Evolutionary conservation across 2,888 invertebrate species (phyloP).

Genomic region (Dastarcus helophoroides): DNA sequence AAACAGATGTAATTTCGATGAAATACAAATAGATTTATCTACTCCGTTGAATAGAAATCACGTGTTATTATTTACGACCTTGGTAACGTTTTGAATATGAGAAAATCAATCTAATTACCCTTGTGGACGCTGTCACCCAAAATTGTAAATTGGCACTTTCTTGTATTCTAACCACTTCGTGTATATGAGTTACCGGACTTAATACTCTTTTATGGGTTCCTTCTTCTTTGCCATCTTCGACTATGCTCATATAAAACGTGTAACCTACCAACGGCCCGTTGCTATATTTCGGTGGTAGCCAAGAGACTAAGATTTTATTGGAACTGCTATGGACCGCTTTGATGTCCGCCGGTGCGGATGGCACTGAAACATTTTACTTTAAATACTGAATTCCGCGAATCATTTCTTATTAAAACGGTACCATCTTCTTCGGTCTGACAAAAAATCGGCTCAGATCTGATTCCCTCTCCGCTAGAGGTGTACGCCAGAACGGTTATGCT

Average conservation of each 20-base stretch:
- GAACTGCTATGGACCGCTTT: slow-evolving; percentile 80
- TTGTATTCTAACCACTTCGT: slow-evolving; percentile 59
- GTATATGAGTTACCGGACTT: slow-evolving; percentile 56
- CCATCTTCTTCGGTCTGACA: slow-evolving; percentile 87
- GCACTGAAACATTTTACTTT: slow-evolving; percentile 55
- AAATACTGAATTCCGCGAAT: not conserved
- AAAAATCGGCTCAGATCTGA: slow-evolving; percentile 69
- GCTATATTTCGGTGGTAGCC: slow-evolving; percentile 74
- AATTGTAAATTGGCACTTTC: slow-evolving; percentile 66
- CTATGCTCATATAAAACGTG: slow-evolving; percentile 70
- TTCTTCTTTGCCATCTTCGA: slow-evolving; percentile 67
- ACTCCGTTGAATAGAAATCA: too few species aligned
- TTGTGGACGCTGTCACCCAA: slow-evolving; percentile 66
- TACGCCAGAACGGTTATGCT: slow-evolving; percentile 82
- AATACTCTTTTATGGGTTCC: slow-evolving; percentile 66
- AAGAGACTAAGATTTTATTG: slow-evolving; percentile 77
- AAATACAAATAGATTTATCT: too few species aligned
- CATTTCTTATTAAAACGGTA: slow-evolving; percentile 30
- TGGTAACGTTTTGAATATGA: too few species aligned
- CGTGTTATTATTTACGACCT: too few species aligned
- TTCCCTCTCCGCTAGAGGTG: slow-evolving; percentile 83
- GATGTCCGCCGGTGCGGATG: slow-evolving; percentile 80
- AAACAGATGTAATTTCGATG: too few species aligned
- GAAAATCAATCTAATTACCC: too few species aligned
- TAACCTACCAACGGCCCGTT: slow-evolving; percentile 79